phyloP scores from a whole-genome alignment of 2,797 vertebrate genomes.

The Sphenopsis melanotis region DNA sequence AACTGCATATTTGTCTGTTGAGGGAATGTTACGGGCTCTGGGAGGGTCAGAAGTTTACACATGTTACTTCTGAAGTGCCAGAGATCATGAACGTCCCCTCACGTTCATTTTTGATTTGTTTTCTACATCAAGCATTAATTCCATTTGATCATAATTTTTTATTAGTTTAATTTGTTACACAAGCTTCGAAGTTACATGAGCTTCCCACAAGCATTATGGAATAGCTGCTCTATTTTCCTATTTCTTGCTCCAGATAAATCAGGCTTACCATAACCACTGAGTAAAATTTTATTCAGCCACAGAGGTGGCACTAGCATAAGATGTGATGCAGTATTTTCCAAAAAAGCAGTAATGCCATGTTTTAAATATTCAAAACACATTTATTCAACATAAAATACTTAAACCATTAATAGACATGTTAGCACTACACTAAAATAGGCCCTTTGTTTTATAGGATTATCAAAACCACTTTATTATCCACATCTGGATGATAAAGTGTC shows the following conservation, averaged over 20 bases:
- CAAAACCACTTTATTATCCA: neutral
- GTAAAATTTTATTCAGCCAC: neutral
- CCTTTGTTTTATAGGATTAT: neutral
- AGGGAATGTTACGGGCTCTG: neutral
- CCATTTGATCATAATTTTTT: neutral
- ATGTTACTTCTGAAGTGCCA: neutral
- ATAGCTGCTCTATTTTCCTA: neutral
- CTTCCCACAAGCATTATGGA: neutral
- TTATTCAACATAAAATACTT: neutral
- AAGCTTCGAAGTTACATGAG: neutral
- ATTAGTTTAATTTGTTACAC: neutral
- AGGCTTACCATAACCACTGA: neutral
- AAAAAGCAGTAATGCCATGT: neutral
- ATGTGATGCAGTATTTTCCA: neutral
- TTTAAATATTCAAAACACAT: neutral
- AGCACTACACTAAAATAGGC: neutral
- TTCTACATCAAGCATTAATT: neutral
- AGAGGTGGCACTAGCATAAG: neutral
- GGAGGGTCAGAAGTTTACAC: neutral
- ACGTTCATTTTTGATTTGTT: no score
- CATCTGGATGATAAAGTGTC: neutral
- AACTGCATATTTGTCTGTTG: neutral
- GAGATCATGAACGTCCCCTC: no score
- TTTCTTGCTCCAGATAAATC: neutral
- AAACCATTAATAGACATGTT: neutral